Evolutionary conservation across 2,113 vertebrate genomes (phyloP).

Genomic region (Bambusicola thoracicus): DNA sequence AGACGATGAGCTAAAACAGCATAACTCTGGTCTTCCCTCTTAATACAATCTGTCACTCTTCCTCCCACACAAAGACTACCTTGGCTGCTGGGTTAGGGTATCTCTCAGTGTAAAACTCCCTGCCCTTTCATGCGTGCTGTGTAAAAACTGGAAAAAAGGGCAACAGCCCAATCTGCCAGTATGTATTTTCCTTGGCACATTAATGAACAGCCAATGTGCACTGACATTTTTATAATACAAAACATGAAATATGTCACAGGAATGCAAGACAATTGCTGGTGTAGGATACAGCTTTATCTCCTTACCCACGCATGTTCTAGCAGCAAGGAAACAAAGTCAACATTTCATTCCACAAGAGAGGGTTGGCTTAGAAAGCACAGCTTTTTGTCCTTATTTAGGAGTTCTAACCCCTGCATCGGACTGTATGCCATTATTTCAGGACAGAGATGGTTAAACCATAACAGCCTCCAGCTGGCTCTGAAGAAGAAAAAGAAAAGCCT

Average conservation of each 20-base stretch:
- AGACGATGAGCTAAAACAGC: background rate
- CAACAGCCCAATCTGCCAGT: background rate
- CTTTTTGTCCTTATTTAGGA: accelerated
- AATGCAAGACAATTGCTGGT: background rate
- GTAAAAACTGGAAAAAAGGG: background rate
- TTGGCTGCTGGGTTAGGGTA: background rate
- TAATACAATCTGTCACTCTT: background rate
- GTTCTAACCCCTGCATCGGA: too few species aligned
- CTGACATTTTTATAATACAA: background rate
- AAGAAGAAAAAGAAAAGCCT: background rate
- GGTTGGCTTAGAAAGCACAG: background rate
- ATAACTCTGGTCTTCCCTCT: background rate
- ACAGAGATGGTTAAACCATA: background rate
- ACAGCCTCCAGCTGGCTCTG: background rate
- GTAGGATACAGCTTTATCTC: background rate
- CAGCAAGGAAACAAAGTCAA: background rate
- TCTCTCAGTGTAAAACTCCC: background rate
- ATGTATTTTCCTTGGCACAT: background rate
- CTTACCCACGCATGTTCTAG: background rate
- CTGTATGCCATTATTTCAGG: background rate
- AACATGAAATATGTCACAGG: accelerated
- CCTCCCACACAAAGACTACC: background rate
- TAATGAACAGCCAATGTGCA: background rate
- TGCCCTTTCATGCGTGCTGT: background rate
- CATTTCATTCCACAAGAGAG: background rate